phyloP scores from a whole-genome alignment of 2,113 vertebrate species.

The Heteronetta atricapilla region DNA sequence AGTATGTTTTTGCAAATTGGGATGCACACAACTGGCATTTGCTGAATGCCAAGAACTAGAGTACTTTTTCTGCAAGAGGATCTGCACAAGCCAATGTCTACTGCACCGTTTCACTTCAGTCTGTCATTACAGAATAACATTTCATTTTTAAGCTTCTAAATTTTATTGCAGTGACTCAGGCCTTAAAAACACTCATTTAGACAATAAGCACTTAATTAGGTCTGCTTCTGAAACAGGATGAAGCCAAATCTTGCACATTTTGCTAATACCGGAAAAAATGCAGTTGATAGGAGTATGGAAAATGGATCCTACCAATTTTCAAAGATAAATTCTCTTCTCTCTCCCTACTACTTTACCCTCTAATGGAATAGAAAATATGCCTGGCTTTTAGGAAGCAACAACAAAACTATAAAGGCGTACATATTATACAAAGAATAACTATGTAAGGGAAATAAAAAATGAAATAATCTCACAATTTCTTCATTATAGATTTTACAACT shows the following conservation, averaged over 20 bases:
- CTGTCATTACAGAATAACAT: not conserved
- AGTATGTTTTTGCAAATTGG: fast-evolving
- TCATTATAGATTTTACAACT: not conserved
- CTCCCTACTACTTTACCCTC: not conserved
- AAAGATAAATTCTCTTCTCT: not conserved
- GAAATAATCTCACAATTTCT: not conserved
- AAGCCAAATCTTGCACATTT: conserved; percentile 19
- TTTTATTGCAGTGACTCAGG: not conserved
- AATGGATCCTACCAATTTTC: not conserved
- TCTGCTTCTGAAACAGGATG: not conserved
- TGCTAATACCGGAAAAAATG: not conserved
- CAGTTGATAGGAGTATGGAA: not conserved
- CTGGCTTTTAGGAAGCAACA: not conserved
- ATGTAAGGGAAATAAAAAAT: not conserved
- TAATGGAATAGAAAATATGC: not conserved
- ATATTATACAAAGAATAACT: not conserved
- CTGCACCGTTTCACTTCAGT: not conserved
- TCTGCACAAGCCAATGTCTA: not conserved
- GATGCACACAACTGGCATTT: not conserved
- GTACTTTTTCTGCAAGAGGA: not conserved
- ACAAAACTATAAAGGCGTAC: not conserved
- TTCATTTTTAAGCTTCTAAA: conserved; percentile 16
- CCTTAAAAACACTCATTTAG: conserved; percentile 6
- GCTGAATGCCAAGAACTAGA: not conserved
- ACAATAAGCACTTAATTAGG: conserved; percentile 23